Evolutionary conservation across 2,113 vertebrate genomes (phyloP), one percentile per base, ranked within the genome.

Genomic region (Alces alces): DNA sequence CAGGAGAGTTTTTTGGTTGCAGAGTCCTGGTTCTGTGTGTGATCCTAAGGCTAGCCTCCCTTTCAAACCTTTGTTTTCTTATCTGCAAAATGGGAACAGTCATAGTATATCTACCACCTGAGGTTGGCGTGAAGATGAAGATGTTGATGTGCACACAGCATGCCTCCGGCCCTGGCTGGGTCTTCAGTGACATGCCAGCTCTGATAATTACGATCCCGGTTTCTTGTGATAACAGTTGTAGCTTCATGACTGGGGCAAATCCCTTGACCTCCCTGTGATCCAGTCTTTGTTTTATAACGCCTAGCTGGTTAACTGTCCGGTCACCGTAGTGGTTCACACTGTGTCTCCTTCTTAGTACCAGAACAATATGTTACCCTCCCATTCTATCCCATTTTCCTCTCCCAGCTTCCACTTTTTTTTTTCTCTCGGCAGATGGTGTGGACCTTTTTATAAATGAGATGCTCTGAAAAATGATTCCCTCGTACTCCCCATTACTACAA

Each of bases 371-470:
- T 55, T 17, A 19, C n/a, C 39, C 21, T n/a, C 86, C 57, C n/a
- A 0, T 36, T 13, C 25, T 61, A 33, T 27, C 47, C 80, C 66
- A 10, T 60, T 61, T 21, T 76, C 64, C 50, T 60, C 60, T 86
- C 94, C 21, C 0, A 1, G 89, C 86, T 36, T 47, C 87, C 25
- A 6, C 66, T 70, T 23, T 70, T 70, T 36, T 61, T 30, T 66
- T 15, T 45, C 45, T 58, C 76, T 36, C 27, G 7, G 95, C 70
- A 36, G 91, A 93, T 57, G 86, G 93, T 52, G 3, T 23, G 50
- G 70, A 54, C 84, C 91, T 85, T 95, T 93, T 97, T 84, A 60
- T 78, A 92, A 96, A 97, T 83, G 96, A 97, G 76, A 70, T 97
- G 14, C 19, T 60, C 43, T 60, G 96, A 98, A 93, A 95, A 96